Evolutionary conservation across 2,888 invertebrate species (phyloP), one percentile per base, ranked within the genome.

Genomic region (Orthosia gothica): DNA sequence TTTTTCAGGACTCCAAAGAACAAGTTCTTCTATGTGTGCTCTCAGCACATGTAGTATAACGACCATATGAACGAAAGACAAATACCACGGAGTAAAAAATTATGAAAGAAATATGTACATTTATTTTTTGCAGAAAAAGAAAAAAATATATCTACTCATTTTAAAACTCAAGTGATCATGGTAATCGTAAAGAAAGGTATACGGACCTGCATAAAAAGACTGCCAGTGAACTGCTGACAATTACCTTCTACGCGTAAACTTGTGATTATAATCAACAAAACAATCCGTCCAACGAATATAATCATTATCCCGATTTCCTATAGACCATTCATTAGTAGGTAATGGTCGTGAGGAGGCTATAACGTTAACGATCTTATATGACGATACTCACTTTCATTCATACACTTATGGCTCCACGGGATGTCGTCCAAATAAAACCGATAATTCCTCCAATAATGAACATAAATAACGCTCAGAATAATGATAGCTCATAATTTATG

Each of bases 401-500:
- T 40, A 58, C 26, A 58, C 59, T 61, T 70, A 76, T 54, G 13
- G 49, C 77, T 62, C 68, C 18, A 57, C 61, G 40, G 77, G 83
- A 69, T 32, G 57, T 58, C 83, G 66, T 64, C 66, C 64, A n/a
- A 64, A 77, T 84, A 75, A 75, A 74, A 75, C 58, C 65, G 55
- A 73, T 73, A 73, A 74, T 75, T 67, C 58, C 55, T 15, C 50
- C 40, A 62, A 77, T 77, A 73, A 76, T 80, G 47, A 72, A 79
- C 66, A 55, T 76, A 76, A 76, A 74, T 84, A 67, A 71, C 61
- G 67, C 23, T 64, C 70, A n/a, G 64, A 71, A 75, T 73, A 79
- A 70, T 66, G 70, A 59, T 64, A 67, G 67, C 63, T 50, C 61
- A 59, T 83, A 72, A 75, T 65, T 84, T 77, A 86, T 77, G 62